Evolutionary conservation across 2,888 invertebrate species (phyloP), one percentile per base, ranked within the genome.

Genomic region (Pinctada fucata): DNA sequence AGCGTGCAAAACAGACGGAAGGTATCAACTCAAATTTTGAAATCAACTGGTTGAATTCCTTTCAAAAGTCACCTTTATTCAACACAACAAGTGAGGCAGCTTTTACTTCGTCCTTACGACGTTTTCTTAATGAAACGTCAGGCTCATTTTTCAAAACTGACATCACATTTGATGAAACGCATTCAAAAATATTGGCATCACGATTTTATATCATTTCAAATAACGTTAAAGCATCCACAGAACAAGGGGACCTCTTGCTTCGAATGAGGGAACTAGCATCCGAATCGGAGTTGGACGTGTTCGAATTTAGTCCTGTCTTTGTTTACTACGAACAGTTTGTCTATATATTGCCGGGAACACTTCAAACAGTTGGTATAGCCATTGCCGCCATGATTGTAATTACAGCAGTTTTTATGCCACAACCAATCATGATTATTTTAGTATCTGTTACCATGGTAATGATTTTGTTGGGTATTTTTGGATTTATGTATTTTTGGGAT

Each of bases 121-220:
- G n/a, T 4, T 75, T 68, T 51, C 10, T 68, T 2, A 71, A n/a
- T 0, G 2, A 47, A 63, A 48, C 31, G 6, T 13, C 52, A 45
- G 66, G 16, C 6, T 5, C 67, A 49, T 5, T 75, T 75, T 84
- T 79, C 58, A 16, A 47, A 3, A 84, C 81, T 66, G 86, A 86
- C 76, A 72, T 86, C 48, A 72, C 79, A 13, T 74, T 87, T 31
- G 82, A 81, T 63, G 52, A 45, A 2, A 78, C 78, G 3, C 52
- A 8, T 1, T 79, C 63, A 94, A 94, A 71, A 95, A 95, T 98
- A 49, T 89, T 96, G 3, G 97, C 97, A 1, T 97, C 97, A 69
- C 94, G 97, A 80, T 97, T 97, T 90, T 93, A 97, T 70, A 95
- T 98, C 72, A 97, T 97, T 92, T 97, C 97, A 0, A 95, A 97